A percentile compares a stretch with the other conserved stretches of the same genome.
These are phyloP conservation scores for Lutjanus erythropterus DNA, from an alignment of 2,113 vertebrate species.

Conservation along the genomic window DNA sequence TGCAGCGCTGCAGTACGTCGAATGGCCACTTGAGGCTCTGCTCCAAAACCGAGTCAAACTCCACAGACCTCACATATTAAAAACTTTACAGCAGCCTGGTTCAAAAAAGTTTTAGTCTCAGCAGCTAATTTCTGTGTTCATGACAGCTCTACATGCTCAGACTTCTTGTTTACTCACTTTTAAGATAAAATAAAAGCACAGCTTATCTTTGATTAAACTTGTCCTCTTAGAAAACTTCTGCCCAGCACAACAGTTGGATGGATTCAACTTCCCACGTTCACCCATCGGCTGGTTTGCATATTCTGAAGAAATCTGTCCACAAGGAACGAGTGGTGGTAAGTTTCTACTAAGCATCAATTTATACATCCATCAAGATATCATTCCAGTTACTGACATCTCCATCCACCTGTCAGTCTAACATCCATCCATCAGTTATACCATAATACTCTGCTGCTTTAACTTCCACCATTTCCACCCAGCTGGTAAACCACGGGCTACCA, in stretches of 20 bases:
- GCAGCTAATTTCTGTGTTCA: no score
- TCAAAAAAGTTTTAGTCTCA: no score
- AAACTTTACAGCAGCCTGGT: no score
- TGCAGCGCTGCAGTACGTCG: no score
- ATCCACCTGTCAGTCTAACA: background rate
- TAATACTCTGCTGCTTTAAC: background rate
- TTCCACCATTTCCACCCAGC: constrained; percentile 19
- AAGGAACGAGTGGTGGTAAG: constrained; percentile 37
- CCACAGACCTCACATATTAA: no score
- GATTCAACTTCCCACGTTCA: background rate
- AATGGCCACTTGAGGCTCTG: no score
- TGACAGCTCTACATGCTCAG: no score
- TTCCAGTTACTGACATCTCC: background rate
- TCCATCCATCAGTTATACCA: background rate
- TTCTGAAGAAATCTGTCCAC: constrained; percentile 13
- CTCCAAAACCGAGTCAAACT: no score
- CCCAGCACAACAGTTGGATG: accelerated
- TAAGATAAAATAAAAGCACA: no score
- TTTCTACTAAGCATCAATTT: background rate
- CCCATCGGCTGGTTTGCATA: constrained; percentile 51
- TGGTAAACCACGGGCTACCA: constrained; percentile 31
- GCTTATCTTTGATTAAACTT: background rate
- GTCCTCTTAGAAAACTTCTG: constrained; percentile 50
- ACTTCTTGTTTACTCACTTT: no score
- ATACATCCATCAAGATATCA: background rate